Conservation (phyloP, 1,140 invertebrate genomes). For the Trinorchestia longiramus region DNA sequence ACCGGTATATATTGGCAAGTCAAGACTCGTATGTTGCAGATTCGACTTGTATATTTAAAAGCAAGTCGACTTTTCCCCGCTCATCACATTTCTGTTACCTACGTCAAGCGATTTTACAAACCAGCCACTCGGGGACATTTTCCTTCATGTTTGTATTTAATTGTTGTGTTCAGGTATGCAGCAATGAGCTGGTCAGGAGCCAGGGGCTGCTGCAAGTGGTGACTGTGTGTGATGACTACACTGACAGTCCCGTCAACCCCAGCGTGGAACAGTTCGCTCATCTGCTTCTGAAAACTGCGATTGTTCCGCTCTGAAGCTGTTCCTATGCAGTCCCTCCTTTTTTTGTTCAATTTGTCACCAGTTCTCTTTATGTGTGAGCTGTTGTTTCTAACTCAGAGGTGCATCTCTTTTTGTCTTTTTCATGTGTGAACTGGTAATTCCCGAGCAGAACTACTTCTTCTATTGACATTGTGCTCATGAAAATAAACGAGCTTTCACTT, state of each 20-base stretch:
- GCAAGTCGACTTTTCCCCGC: neutral
- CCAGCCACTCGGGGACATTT: neutral
- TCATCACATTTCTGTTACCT: neutral
- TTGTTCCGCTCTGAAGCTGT: neutral
- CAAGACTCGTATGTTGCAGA: neutral
- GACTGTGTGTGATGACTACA: neutral
- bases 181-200: neutral
- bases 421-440: too few relatives aligned
- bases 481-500: too few relatives aligned
- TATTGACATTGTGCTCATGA: too few relatives aligned
- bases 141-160: neutral
- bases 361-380: too few relatives aligned
- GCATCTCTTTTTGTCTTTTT: too few relatives aligned
- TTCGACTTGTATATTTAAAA: neutral
- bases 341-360: too few relatives aligned
- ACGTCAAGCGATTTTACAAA: neutral
- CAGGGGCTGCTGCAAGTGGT: slow-evolving; percentile 23
- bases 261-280: neutral
- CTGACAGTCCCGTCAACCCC: neutral
- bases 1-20: too few relatives aligned
- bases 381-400: too few relatives aligned
- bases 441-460: too few relatives aligned
- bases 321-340: too few relatives aligned
- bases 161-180: neutral
- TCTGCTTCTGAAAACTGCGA: neutral